Percentiles rank a stretch among this genome's conserved stretches.
These are phyloP conservation scores for Pissodes strobi DNA, from an alignment of 1,140 invertebrate species.

Conservation along the genomic window DNA sequence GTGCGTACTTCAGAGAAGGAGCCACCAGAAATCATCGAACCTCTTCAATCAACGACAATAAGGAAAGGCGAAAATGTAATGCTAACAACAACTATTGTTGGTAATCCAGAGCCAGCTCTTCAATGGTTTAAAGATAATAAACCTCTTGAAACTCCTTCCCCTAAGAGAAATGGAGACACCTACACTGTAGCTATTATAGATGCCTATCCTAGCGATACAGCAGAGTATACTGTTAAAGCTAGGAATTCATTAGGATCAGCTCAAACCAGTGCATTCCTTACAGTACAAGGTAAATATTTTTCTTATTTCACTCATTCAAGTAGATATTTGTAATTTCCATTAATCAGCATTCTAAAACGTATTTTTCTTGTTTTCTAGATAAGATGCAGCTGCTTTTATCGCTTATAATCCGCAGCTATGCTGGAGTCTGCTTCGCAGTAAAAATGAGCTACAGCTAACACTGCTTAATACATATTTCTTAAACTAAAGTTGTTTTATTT, in stretches of 20 bases:
- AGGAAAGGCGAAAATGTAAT: conserved; percentile 77
- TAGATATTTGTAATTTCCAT: neutral
- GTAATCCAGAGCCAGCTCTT: conserved; percentile 78
- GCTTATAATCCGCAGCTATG: neutral
- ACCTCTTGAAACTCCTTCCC: conserved; percentile 61
- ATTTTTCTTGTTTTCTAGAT: conserved; percentile 8
- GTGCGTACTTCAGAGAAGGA: conserved; percentile 77
- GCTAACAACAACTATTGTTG: conserved; percentile 76
- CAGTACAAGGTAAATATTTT: conserved; percentile 73
- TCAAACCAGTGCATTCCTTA: conserved; percentile 75
- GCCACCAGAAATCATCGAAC: conserved; percentile 80
- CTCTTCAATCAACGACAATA: conserved; percentile 73
- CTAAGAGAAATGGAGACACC: conserved; percentile 69
- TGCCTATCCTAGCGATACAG: conserved; percentile 69
- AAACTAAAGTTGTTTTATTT: no score
- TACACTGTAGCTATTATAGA: conserved; percentile 71
- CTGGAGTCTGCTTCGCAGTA: neutral
- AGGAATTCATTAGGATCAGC: conserved; percentile 76
- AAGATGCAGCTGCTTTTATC: neutral
- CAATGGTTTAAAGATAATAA: conserved; percentile 81
- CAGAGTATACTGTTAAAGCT: conserved; percentile 80
- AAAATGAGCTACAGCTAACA: neutral
- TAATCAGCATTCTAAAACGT: neutral
- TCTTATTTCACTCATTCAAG: neutral
- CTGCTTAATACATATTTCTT: neutral